phyloP scores from a whole-genome alignment of 2,113 vertebrate species.

The Neomonachus schauinslandi region DNA sequence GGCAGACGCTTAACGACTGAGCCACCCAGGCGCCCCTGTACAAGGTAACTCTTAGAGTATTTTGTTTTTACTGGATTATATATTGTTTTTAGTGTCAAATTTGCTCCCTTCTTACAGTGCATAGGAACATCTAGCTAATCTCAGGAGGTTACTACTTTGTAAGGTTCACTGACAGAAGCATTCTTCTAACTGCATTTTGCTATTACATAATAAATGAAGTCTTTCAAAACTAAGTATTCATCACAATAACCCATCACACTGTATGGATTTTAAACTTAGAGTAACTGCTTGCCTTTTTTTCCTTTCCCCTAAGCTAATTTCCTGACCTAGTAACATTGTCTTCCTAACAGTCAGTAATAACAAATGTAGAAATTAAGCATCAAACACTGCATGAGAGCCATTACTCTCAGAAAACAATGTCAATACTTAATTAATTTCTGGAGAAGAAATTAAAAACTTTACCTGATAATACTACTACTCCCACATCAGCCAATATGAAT shows the following conservation, averaged over 20 bases:
- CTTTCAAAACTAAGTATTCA: constrained; percentile 31
- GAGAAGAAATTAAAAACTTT: background rate
- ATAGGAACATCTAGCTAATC: background rate
- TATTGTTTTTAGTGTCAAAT: background rate
- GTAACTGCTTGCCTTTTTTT: background rate
- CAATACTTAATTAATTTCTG: constrained; percentile 31
- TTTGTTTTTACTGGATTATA: background rate
- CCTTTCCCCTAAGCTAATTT: background rate
- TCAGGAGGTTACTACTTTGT: background rate
- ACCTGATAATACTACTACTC: background rate
- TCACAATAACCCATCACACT: background rate
- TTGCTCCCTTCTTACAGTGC: background rate
- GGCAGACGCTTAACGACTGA: no score
- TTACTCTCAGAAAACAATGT: background rate
- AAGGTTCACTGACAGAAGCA: constrained; percentile 1
- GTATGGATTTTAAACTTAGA: background rate
- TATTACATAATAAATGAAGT: constrained; percentile 62
- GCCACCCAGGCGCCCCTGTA: background rate
- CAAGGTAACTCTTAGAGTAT: background rate
- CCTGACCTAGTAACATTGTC: constrained; percentile 11
- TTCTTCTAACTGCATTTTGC: constrained; percentile 15
- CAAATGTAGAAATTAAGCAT: background rate
- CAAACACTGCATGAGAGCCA: background rate
- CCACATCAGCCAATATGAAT: background rate
- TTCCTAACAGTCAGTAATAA: background rate